Evolutionary conservation across 30 jellyfish, hydroid and myxozoan species (phyloP), one percentile per base, ranked within the genome.

Genomic region (Euphysa ruthae): DNA sequence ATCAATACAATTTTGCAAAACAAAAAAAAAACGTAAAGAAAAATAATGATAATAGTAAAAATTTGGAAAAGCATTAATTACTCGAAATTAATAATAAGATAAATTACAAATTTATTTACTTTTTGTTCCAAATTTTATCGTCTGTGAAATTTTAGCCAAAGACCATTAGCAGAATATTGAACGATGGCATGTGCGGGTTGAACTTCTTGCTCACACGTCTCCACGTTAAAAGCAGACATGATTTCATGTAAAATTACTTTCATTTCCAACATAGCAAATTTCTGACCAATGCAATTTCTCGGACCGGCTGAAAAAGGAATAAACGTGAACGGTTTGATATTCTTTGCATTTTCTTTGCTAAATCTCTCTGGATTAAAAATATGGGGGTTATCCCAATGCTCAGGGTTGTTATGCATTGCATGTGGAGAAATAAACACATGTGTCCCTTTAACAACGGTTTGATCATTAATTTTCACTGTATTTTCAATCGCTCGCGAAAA

Each of bases 261-360:
- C 55, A 21, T 32, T 26, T 68, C 74, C 74, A 46, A 21, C 80
- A 68, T 25, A 15, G 80, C 80, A 68, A 68, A 68, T 50, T 68
- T 68, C 49, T 68, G 80, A 22, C 97, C 97, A 65, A 87, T 79
- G 52, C 97, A 87, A 73, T 87, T 87, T 30, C 97, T 75, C 38
- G 94, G 85, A 23, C 97, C 97, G 35, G 97, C 97, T 3, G 97
- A 87, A 51, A 87, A 87, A 18, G 97, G 97, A 1, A 87, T 78
- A 64, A 72, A 79, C 16, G 88, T 71, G 70, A 27, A 87, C 19
- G 94, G 94, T 52, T 78, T 74, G 32, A 94, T 66, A 38, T 73
- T 66, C 7, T 42, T 24, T 10, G 71, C 55, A 35, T 87, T 75
- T 46, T 73, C 94, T 7, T 74, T 49, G 44, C 68, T 42, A 72